Percentiles rank a stretch among this genome's conserved stretches.
Conservation (phyloP, 35 echinoderm and acorn worm species). For the Patiria miniata region DNA sequence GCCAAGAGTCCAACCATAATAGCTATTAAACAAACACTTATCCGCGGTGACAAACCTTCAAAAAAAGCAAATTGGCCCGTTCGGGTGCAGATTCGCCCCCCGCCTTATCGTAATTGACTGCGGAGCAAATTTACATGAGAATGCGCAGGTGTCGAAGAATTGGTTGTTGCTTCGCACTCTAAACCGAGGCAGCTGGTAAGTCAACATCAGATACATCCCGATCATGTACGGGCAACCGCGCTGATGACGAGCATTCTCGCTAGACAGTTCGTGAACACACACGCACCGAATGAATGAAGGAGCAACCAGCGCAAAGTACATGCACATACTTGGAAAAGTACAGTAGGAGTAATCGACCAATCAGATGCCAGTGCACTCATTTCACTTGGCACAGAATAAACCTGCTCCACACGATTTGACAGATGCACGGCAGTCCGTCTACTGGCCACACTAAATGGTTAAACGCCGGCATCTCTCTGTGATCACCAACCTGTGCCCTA, state of each 20-base stretch:
- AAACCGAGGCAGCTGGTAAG: too few relatives aligned
- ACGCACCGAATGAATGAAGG: too few relatives aligned
- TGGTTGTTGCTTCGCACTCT: background rate
- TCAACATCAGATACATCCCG: too few relatives aligned
- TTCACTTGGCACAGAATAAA: constrained; percentile 1
- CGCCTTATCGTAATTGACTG: constrained; percentile 17
- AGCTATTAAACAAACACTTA: constrained; percentile 32
- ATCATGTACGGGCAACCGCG: too few relatives aligned
- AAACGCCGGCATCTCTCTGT: too few relatives aligned
- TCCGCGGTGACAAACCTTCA: constrained; percentile 6
- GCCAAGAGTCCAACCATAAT: constrained; percentile 28
- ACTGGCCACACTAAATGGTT: too few relatives aligned
- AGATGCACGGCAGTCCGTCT: background rate
- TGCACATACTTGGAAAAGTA: background rate
- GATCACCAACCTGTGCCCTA: too few relatives aligned
- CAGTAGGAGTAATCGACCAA: constrained; percentile 5
- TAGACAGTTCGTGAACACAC: too few relatives aligned
- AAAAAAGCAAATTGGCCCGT: constrained; percentile 5
- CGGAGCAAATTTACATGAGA: constrained; percentile 12
- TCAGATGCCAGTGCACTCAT: background rate
- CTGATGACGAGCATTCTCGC: too few relatives aligned
- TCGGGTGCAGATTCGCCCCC: background rate
- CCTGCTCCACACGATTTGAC: constrained; percentile 18
- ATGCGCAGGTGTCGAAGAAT: constrained; percentile 9
- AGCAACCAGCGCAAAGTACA: too few relatives aligned